phyloP scores from a whole-genome alignment of 1,140 invertebrate species.

The Harlomillsia oculata region DNA sequence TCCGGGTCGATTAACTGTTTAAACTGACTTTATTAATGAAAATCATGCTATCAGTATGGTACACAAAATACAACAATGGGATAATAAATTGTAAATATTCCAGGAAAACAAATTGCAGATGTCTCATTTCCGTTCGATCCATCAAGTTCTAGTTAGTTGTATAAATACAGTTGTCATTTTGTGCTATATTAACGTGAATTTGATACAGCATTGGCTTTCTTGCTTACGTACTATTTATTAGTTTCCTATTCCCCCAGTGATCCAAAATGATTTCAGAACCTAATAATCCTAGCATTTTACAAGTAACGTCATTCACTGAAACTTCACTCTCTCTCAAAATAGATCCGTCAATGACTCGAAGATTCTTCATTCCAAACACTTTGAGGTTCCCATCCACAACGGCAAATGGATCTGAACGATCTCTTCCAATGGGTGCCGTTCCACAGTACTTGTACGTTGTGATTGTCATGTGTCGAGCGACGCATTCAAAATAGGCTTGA shows the following conservation, averaged over 20 bases:
- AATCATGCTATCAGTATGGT: too few species aligned
- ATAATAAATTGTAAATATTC: too few species aligned
- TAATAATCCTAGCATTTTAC: conserved; percentile 16
- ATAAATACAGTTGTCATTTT: too few species aligned
- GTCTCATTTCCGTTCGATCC: too few species aligned
- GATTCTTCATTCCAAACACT: conserved; percentile 13
- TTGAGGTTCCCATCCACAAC: conserved; percentile 17
- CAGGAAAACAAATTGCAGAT: too few species aligned
- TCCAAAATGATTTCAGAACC: conserved; percentile 17
- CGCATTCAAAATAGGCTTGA: conserved; percentile 48
- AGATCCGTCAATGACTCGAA: conserved; percentile 22
- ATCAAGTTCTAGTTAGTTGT: too few species aligned
- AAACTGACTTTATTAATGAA: too few species aligned
- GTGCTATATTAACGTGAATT: too few species aligned
- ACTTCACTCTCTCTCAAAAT: conserved; percentile 13
- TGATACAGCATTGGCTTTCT: too few species aligned
- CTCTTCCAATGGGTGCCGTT: conserved; percentile 8
- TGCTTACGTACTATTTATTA: too few species aligned
- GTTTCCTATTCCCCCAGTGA: neutral
- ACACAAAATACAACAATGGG: too few species aligned
- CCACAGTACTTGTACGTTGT: conserved; percentile 10
- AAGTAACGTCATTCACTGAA: conserved; percentile 19
- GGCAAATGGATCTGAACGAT: neutral
- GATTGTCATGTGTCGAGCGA: conserved; percentile 17
- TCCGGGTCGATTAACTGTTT: too few species aligned